Percentiles rank a stretch among this genome's conserved stretches.
Conservation (phyloP, 2,797 vertebrate genomes). For the Emydoidea blandingii region DNA sequence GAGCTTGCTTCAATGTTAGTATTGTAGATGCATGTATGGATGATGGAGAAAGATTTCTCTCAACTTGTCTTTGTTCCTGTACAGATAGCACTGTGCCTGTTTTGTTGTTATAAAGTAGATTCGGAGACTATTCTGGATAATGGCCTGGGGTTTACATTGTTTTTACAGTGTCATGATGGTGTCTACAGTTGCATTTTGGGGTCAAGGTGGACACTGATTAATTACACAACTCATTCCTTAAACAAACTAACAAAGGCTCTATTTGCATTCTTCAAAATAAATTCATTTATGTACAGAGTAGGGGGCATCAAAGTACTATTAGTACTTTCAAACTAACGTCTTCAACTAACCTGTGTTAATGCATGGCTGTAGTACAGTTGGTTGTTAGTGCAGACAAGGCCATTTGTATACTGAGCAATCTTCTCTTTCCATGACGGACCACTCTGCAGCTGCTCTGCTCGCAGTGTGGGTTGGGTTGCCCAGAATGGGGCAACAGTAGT, state of each 20-base stretch:
- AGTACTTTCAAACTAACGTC: neutral
- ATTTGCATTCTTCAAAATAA: neutral
- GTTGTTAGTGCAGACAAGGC: neutral
- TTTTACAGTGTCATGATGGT: neutral
- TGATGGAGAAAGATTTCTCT: neutral
- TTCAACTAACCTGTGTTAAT: neutral
- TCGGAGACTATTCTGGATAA: neutral
- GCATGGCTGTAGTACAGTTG: neutral
- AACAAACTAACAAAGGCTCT: neutral
- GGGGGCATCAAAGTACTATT: neutral
- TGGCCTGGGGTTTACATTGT: neutral
- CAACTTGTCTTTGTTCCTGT: neutral
- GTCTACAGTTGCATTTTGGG: neutral
- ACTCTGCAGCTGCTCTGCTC: neutral
- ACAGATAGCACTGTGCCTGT: neutral
- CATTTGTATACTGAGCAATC: neutral
- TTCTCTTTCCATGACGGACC: neutral
- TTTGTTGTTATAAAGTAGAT: neutral
- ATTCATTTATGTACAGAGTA: neutral
- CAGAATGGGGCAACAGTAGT: neutral
- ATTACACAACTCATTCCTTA: neutral
- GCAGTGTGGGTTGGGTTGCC: neutral
- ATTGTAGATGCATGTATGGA: neutral
- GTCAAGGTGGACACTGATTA: neutral
- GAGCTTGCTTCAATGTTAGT: rapidly evolving